These are phyloP conservation scores for Lasiommata megera DNA, from an alignment of 2,888 invertebrate genomes.

Conservation along the genomic window DNA sequence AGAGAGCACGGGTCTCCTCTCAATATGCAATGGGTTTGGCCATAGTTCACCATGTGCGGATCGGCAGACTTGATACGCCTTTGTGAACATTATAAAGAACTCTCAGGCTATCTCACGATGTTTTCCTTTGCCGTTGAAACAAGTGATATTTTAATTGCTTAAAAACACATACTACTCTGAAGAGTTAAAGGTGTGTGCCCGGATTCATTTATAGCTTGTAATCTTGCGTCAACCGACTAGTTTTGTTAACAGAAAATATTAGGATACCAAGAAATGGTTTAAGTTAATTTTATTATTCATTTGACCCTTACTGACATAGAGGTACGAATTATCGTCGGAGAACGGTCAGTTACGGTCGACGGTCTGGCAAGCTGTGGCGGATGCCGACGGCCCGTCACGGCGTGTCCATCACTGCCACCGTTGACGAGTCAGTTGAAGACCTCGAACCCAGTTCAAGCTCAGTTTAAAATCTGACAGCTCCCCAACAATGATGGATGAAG, in stretches of 20 bases:
- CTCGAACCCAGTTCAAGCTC: constrained; percentile 43
- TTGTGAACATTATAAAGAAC: too few species aligned
- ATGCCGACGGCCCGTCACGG: constrained; percentile 55
- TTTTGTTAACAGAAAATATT: background rate
- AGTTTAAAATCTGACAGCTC: constrained; percentile 41
- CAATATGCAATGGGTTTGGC: too few species aligned
- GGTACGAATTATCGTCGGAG: constrained; percentile 37
- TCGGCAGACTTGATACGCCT: too few species aligned
- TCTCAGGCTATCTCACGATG: too few species aligned
- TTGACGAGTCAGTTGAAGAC: constrained; percentile 42
- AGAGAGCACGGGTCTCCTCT: too few species aligned
- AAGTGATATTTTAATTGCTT: too few species aligned
- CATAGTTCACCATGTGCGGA: too few species aligned
- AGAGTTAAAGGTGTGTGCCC: too few species aligned
- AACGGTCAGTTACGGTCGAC: constrained; percentile 44
- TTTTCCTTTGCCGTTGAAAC: too few species aligned
- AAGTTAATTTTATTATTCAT: constrained; percentile 4
- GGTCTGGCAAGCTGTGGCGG: constrained; percentile 40
- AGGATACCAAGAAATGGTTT: background rate
- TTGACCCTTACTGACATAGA: constrained; percentile 17
- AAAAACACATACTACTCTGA: too few species aligned
- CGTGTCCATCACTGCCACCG: constrained; percentile 69
- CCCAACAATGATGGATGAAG: constrained; percentile 42
- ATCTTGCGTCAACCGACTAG: too few species aligned
- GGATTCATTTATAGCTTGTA: too few species aligned